phyloP scores from a whole-genome alignment of 1,140 invertebrate genomes.

The Bradysia coprophila region DNA sequence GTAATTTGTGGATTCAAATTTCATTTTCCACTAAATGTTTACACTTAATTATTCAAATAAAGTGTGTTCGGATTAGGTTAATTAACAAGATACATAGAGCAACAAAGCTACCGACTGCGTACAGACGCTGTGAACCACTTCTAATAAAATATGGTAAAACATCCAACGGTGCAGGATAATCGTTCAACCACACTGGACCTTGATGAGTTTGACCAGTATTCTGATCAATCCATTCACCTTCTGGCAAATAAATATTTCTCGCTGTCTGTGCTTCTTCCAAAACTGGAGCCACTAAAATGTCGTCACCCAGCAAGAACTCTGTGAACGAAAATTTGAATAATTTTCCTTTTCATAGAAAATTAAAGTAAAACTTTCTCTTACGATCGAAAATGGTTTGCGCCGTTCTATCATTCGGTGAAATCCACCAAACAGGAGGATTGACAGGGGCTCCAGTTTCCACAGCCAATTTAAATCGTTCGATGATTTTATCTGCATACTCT shows the following conservation, averaged over 20 bases:
- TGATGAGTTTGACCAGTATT: slow-evolving; percentile 24
- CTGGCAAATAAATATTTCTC: slow-evolving; percentile 60
- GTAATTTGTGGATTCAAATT: too few species aligned
- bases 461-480: slow-evolving; percentile 35
- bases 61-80: too few species aligned
- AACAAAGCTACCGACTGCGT: too few species aligned
- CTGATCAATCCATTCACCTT: slow-evolving; percentile 44
- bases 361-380: slow-evolving; percentile 5
- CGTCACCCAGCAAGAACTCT: slow-evolving; percentile 71
- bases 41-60: too few species aligned
- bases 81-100: too few species aligned
- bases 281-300: slow-evolving; percentile 72
- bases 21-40: too few species aligned
- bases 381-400: slow-evolving; percentile 47
- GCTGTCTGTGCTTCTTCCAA: slow-evolving; percentile 38
- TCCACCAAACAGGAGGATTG: slow-evolving; percentile 71
- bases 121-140: not conserved
- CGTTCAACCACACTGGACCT: slow-evolving; percentile 22
- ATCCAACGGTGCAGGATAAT: not conserved
- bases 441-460: slow-evolving; percentile 46
- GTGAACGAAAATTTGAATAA: slow-evolving; percentile 22
- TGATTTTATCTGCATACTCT: slow-evolving; percentile 40
- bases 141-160: not conserved
- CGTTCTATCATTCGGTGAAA: slow-evolving; percentile 43
- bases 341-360: not conserved